Percentiles rank a stretch among this genome's conserved stretches.
Evolutionary conservation across 2,797 vertebrate genomes (phyloP).

Genomic region (Halcyon leucocephala): DNA sequence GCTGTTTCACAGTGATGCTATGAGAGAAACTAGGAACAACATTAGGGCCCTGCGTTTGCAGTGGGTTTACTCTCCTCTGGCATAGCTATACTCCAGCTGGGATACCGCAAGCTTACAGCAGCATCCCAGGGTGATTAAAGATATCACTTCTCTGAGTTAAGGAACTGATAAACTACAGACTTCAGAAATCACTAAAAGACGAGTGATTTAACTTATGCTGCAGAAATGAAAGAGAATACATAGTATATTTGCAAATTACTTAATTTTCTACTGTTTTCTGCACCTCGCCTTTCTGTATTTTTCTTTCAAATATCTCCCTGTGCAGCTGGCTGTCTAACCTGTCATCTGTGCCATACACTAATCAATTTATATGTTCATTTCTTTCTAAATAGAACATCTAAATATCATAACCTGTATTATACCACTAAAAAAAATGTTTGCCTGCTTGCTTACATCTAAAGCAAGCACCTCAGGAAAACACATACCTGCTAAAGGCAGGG

Average conservation of each 20-base stretch:
- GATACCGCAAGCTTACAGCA: not conserved
- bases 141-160: not conserved
- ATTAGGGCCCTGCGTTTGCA: not conserved
- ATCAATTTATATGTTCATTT: not conserved
- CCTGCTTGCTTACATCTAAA: not conserved
- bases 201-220: not conserved
- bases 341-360: not conserved
- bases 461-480: not conserved
- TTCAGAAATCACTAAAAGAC: not conserved
- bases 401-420: not conserved
- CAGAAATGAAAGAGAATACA: not conserved
- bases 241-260: fast-evolving
- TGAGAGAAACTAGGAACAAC: not conserved
- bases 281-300: not conserved
- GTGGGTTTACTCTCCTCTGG: not conserved
- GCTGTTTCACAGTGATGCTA: not conserved
- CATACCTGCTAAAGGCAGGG: not conserved
- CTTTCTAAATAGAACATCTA: not conserved
- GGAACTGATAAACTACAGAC: not conserved
- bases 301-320: not conserved
- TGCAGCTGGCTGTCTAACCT: not conserved
- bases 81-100: not conserved
- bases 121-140: not conserved
- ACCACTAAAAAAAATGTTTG: not conserved
- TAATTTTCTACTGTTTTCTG: not conserved